These are phyloP conservation scores for Rhodeus uyekii DNA, from an alignment of 2,797 vertebrate genomes.

Conservation along the genomic window DNA sequence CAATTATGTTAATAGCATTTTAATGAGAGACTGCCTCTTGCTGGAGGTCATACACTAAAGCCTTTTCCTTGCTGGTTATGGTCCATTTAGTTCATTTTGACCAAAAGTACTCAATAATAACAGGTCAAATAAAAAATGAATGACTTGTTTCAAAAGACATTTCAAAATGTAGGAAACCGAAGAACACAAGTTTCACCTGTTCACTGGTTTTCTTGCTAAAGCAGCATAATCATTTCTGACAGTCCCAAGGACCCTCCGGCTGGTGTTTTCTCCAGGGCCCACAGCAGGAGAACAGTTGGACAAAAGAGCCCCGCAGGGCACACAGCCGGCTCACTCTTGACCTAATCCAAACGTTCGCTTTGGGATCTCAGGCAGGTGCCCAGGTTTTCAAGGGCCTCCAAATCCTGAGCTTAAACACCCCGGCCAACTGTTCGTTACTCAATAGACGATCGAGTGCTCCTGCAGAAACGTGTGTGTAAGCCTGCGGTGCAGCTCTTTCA, in stretches of 20 bases:
- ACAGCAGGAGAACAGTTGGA: constrained; percentile 51
- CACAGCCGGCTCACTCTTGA: constrained; percentile 14
- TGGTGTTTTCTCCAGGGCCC: constrained; percentile 26
- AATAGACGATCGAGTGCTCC: constrained; percentile 51
- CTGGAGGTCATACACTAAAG: not conserved
- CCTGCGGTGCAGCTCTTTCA: constrained; percentile 64
- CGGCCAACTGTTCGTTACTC: constrained; percentile 40
- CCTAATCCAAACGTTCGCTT: constrained; percentile 61
- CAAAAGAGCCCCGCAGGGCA: constrained; percentile 47
- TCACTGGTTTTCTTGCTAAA: constrained; percentile 7
- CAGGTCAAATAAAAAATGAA: not conserved
- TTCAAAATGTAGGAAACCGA: not conserved
- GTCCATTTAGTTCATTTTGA: not conserved
- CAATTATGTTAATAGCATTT: not conserved
- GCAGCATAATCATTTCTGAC: constrained; percentile 22
- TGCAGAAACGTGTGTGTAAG: constrained; percentile 53
- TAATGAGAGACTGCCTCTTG: not conserved
- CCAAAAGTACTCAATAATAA: not conserved
- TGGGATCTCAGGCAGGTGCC: constrained; percentile 64
- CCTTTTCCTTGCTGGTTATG: not conserved
- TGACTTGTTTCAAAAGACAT: not conserved
- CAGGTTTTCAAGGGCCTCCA: constrained; percentile 52
- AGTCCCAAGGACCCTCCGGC: not conserved
- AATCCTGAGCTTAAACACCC: constrained; percentile 59
- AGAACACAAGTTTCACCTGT: constrained; percentile 28